Evolutionary conservation across 1,140 invertebrate genomes (phyloP).

Genomic region (Zaprionus inermis): DNA sequence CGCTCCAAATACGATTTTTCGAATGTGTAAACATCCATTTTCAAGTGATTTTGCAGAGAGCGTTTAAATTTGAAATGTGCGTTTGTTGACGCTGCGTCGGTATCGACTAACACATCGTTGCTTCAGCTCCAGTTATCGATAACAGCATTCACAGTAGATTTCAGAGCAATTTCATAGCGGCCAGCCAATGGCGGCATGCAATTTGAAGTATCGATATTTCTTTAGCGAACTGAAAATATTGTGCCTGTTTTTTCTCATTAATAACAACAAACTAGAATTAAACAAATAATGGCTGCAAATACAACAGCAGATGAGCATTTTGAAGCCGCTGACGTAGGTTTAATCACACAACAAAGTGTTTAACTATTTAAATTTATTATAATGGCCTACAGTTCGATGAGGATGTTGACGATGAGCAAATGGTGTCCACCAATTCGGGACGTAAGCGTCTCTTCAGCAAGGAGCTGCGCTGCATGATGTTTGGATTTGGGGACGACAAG

Average conservation of each 20-base stretch:
- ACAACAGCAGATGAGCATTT: constrained; percentile 67
- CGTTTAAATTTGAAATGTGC: constrained; percentile 64
- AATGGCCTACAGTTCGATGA: constrained; percentile 86
- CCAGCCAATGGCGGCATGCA: constrained; percentile 1
- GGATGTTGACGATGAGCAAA: constrained; percentile 87
- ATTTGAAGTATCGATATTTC: constrained; percentile 17
- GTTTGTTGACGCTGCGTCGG: constrained; percentile 24
- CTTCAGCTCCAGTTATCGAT: constrained; percentile 16
- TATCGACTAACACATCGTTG: constrained; percentile 24
- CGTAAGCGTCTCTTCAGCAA: constrained; percentile 94
- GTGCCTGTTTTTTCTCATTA: neutral
- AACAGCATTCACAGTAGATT: neutral
- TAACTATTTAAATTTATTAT: constrained; percentile 60
- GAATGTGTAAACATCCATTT: constrained; percentile 86
- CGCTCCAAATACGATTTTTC: constrained; percentile 86
- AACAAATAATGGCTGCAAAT: constrained; percentile 58
- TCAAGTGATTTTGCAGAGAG: constrained; percentile 1
- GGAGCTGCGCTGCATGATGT: constrained; percentile 99
- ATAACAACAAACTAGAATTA: constrained; percentile 24
- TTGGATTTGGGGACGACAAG: constrained; percentile 99
- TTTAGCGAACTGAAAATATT: constrained; percentile 3
- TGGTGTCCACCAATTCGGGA: constrained; percentile 88
- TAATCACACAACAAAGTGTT: constrained; percentile 9
- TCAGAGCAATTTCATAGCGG: neutral
- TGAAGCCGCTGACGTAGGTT: constrained; percentile 66